phyloP scores from a whole-genome alignment of 2,113 vertebrate species.

The Ciconia boyciana region DNA sequence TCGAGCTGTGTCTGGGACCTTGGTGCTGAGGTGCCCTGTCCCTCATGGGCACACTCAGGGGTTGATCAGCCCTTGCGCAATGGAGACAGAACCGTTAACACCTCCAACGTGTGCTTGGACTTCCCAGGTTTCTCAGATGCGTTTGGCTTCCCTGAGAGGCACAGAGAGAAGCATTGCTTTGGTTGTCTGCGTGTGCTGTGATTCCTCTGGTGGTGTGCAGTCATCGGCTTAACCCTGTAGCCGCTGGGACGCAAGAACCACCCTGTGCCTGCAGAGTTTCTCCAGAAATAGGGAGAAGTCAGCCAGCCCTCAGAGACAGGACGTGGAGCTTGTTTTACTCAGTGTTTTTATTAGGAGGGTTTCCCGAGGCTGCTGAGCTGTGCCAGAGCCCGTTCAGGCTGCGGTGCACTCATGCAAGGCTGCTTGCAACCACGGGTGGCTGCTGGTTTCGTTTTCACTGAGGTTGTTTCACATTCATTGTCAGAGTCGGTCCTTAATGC shows the following conservation, averaged over 20 bases:
- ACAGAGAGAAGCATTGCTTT: not conserved
- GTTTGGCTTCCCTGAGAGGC: not conserved
- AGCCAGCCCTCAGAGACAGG: rapidly evolving
- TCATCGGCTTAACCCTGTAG: not conserved
- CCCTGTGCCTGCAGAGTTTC: not conserved
- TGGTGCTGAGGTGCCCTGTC: rapidly evolving
- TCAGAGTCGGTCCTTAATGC: rapidly evolving
- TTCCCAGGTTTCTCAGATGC: not conserved
- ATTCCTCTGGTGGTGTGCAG: not conserved
- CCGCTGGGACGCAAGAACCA: rapidly evolving
- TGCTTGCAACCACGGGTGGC: rapidly evolving
- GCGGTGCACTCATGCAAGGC: not conserved
- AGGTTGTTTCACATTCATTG: rapidly evolving
- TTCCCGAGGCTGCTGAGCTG: not conserved
- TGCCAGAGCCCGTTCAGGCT: not conserved
- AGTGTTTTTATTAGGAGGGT: not conserved
- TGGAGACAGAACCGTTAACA: not conserved
- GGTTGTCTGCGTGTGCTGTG: rapidly evolving
- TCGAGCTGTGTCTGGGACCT: too few relatives aligned
- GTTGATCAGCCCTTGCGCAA: not conserved
- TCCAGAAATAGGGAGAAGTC: not conserved
- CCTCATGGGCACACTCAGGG: rapidly evolving
- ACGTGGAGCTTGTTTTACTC: not conserved
- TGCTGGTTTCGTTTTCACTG: not conserved
- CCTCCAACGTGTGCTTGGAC: not conserved